phyloP scores from a whole-genome alignment of 2,888 invertebrate genomes.

The Mythimna vitellina region DNA sequence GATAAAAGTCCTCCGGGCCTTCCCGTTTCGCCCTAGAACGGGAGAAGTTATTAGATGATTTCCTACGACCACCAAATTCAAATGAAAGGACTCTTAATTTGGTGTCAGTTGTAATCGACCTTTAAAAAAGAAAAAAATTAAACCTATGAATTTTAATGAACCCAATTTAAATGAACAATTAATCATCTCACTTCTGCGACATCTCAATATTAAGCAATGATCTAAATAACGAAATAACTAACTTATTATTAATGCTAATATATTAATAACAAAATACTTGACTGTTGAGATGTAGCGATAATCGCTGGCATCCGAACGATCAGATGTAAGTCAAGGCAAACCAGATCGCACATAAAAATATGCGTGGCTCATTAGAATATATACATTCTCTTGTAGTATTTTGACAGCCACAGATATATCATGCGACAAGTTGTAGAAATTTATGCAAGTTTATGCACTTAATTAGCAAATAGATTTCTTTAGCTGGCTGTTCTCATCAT shows the following conservation, averaged over 20 bases:
- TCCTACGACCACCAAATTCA: background rate
- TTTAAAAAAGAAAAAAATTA: background rate
- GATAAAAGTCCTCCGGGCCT: too few species aligned
- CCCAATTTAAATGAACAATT: slow-evolving; percentile 17
- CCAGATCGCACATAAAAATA: slow-evolving; percentile 32
- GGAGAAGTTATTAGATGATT: background rate
- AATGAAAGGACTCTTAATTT: background rate
- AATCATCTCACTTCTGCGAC: slow-evolving; percentile 8
- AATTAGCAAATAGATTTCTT: too few species aligned
- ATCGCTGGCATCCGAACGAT: slow-evolving; percentile 39
- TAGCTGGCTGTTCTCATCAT: too few species aligned
- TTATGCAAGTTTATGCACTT: slow-evolving; percentile 36
- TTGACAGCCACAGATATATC: slow-evolving; percentile 45
- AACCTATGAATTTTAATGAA: slow-evolving; percentile 23
- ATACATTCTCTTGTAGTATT: slow-evolving; percentile 35
- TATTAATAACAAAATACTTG: slow-evolving; percentile 39
- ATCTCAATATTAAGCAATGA: slow-evolving; percentile 24
- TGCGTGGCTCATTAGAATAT: slow-evolving; percentile 25
- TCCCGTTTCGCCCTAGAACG: too few species aligned
- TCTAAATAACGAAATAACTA: background rate
- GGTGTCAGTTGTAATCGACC: background rate
- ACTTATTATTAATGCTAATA: slow-evolving; percentile 42
- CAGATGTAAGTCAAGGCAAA: slow-evolving; percentile 53
- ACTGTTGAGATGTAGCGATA: slow-evolving; percentile 12
- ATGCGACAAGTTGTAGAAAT: slow-evolving; percentile 5